A percentile compares a stretch with the other conserved stretches of the same genome.
Conservation (phyloP, 2,113 vertebrate genomes). For the Hiodon alosoides region DNA sequence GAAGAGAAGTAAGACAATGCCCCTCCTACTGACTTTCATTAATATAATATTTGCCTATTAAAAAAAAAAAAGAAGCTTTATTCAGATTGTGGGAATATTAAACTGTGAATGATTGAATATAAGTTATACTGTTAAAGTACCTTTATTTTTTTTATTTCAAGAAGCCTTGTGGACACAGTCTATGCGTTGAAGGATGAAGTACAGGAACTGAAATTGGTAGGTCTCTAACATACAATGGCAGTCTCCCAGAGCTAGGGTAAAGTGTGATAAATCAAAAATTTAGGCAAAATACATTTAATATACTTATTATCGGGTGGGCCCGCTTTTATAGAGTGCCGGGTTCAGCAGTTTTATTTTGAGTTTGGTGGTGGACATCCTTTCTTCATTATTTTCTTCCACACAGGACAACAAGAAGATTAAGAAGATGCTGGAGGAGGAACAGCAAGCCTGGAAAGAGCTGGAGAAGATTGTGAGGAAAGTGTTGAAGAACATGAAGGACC, state of each 20-base stretch:
- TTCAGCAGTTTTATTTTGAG: no score
- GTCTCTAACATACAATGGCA: not conserved
- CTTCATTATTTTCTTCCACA: conserved; percentile 26
- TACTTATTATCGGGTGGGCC: no score
- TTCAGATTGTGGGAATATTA: no score
- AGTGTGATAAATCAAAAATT: not conserved
- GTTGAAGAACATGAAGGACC: conserved; percentile 90
- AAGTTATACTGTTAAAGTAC: not conserved
- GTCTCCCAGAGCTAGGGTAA: not conserved
- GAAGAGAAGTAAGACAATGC: conserved; percentile 83
- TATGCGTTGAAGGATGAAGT: conserved; percentile 94
- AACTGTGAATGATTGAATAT: not conserved
- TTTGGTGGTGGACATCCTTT: not conserved
- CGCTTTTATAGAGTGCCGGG: no score
- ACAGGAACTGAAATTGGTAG: conserved; percentile 90
- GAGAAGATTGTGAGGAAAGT: conserved; percentile 89
- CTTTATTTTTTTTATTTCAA: conserved; percentile 46
- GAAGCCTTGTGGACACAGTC: conserved; percentile 95
- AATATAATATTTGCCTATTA: not conserved
- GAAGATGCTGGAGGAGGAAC: conserved; percentile 88
- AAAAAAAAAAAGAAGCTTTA: no score
- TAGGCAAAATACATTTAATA: no score
- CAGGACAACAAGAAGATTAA: conserved; percentile 99
- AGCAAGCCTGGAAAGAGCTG: conserved; percentile 86
- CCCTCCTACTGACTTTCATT: not conserved